A percentile compares a stretch with the other conserved stretches of the same genome.
Evolutionary conservation across 1,140 invertebrate genomes (phyloP).

Genomic region (Goniozus legneri): DNA sequence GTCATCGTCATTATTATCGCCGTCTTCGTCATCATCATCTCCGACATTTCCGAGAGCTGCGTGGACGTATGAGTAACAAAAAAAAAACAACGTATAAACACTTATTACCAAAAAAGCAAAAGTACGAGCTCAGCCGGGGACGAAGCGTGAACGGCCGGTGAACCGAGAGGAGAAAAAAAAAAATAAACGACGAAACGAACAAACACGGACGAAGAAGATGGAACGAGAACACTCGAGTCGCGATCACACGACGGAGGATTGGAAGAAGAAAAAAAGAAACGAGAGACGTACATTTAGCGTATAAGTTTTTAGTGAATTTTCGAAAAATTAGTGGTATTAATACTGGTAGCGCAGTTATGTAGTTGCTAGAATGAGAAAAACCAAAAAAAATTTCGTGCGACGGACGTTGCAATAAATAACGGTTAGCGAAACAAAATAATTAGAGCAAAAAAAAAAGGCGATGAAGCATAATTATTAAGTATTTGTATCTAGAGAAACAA

Average conservation of each 20-base stretch:
- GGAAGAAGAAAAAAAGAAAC: conserved; percentile 13
- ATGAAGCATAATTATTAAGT: conserved; percentile 12
- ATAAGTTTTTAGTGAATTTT: conserved; percentile 49
- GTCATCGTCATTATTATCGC: no score
- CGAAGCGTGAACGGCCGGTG: no score
- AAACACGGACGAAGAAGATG: conserved; percentile 13
- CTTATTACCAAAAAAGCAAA: no score
- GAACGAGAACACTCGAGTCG: no score
- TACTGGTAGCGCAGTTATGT: conserved; percentile 48
- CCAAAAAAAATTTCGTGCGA: conserved; percentile 41
- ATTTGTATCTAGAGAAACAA: conserved; percentile 36
- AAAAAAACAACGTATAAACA: no score
- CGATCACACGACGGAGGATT: conserved; percentile 9
- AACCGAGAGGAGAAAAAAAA: neutral
- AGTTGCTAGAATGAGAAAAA: no score
- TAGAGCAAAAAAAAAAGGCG: no score
- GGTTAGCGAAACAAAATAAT: conserved; percentile 23
- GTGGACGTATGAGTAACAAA: no score
- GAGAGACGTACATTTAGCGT: conserved; percentile 32
- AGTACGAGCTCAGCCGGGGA: no score
- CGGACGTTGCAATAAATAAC: conserved; percentile 49
- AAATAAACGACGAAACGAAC: conserved; percentile 9
- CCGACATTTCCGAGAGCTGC: no score
- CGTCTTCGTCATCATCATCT: no score
- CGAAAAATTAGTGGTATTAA: conserved; percentile 31